Conservation (phyloP, 2,797 vertebrate species). For the Argentina silus region DNA sequence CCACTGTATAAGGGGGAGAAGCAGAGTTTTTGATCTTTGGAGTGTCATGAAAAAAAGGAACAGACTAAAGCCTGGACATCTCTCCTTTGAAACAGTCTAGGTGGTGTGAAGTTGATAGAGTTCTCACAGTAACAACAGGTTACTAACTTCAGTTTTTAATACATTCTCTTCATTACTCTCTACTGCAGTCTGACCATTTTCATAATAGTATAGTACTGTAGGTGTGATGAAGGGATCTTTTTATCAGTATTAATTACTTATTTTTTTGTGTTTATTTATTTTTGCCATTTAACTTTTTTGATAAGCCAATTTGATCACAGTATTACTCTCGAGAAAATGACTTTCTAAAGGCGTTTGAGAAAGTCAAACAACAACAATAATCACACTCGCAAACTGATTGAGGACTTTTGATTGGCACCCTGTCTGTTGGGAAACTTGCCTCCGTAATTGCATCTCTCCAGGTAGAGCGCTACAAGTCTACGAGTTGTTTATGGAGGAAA, state of each 20-base stretch:
- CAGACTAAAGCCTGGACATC: constrained; percentile 52
- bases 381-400: constrained; percentile 38
- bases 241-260: no score
- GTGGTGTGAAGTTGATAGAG: constrained; percentile 24
- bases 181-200: no score
- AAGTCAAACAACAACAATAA: constrained; percentile 43
- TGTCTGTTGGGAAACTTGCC: constrained; percentile 51
- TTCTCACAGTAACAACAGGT: no score
- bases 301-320: no score
- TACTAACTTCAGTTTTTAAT: no score
- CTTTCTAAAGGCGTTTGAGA: constrained; percentile 55
- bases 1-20: constrained; percentile 43
- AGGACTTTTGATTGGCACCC: constrained; percentile 59
- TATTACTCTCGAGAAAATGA: background rate
- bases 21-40: constrained; percentile 46
- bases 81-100: constrained; percentile 48
- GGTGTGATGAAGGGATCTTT: no score
- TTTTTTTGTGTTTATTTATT: no score
- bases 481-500: constrained; percentile 60
- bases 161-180: no score
- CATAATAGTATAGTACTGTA: no score
- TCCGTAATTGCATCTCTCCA: constrained; percentile 58
- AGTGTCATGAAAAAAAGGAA: constrained; percentile 50
- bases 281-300: no score
- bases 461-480: constrained; percentile 53